Evolutionary conservation across 1,140 invertebrate genomes (phyloP).

Genomic region (Zaprionus ornatus): DNA sequence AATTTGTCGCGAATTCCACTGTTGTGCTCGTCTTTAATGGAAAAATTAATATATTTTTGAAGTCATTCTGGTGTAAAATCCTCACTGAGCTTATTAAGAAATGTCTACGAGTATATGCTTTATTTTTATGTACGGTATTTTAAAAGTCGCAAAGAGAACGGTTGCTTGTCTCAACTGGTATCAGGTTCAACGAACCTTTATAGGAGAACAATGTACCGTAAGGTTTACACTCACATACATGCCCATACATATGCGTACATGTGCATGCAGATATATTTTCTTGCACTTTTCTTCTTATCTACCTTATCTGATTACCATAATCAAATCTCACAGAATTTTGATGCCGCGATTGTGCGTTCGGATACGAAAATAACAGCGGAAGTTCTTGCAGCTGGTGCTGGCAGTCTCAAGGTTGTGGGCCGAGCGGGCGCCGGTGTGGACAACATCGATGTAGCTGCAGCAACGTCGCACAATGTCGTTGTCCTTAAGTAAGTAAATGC

Average conservation of each 20-base stretch:
- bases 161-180: not conserved
- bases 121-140: not conserved
- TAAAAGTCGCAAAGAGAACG: not conserved
- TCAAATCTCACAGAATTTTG: conserved; percentile 88
- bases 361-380: conserved; percentile 98
- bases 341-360: conserved; percentile 96
- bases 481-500: conserved; percentile 94
- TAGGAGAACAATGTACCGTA: not conserved
- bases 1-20: too few relatives aligned
- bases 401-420: conserved; percentile 93
- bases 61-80: too few relatives aligned
- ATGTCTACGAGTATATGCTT: too few relatives aligned
- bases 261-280: not conserved
- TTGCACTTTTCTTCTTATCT: conserved; percentile 12
- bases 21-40: too few relatives aligned
- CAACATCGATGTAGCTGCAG: conserved; percentile 96
- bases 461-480: conserved; percentile 92
- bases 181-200: not conserved
- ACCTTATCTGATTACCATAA: conserved; percentile 21
- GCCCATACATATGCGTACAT: not conserved
- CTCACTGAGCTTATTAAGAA: too few relatives aligned
- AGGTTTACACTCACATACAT: not conserved
- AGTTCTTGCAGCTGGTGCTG: conserved; percentile 90
- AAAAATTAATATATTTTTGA: too few relatives aligned
- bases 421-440: conserved; percentile 98